Evolutionary conservation across 2,797 vertebrate species (phyloP).

Genomic region (Anisognathus igniventris): DNA sequence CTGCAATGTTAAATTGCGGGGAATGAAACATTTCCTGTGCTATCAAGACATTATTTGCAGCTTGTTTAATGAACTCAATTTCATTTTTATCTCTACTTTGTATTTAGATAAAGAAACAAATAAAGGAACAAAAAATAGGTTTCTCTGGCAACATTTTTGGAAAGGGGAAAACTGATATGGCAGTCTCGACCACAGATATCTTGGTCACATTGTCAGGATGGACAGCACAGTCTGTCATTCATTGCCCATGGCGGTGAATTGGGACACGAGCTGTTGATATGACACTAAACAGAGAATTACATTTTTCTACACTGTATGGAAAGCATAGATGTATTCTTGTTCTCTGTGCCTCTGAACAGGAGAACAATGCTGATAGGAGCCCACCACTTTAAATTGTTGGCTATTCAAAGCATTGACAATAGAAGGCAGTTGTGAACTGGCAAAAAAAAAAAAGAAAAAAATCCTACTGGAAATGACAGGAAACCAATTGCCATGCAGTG

Average conservation of each 20-base stretch:
- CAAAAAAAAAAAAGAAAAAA: not conserved
- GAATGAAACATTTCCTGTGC: slow-evolving; percentile 11
- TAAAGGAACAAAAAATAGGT: slow-evolving; percentile 39
- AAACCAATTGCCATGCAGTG: not conserved
- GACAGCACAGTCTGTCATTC: slow-evolving; percentile 49
- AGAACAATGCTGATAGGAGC: slow-evolving; percentile 59
- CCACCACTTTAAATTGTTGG: slow-evolving; percentile 41
- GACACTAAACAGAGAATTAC: slow-evolving; percentile 61
- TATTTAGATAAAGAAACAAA: slow-evolving; percentile 66
- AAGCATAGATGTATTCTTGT: not conserved
- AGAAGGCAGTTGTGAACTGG: slow-evolving; percentile 39
- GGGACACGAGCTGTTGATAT: slow-evolving; percentile 55
- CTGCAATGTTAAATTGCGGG: not conserved
- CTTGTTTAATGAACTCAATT: slow-evolving; percentile 62
- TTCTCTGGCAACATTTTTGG: not conserved
- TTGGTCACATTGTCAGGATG: slow-evolving; percentile 42
- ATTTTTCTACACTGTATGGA: slow-evolving; percentile 22
- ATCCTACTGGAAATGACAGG: slow-evolving; percentile 24
- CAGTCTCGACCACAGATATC: slow-evolving; percentile 27
- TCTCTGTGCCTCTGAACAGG: not conserved
- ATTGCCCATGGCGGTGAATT: not conserved
- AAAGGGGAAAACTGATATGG: not conserved
- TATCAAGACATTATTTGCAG: slow-evolving; percentile 51
- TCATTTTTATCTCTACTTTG: slow-evolving; percentile 55
- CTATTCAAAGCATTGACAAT: slow-evolving; percentile 49